These are phyloP conservation scores for Oreamnos americanus DNA, from an alignment of 2,113 vertebrate species.

Conservation along the genomic window DNA sequence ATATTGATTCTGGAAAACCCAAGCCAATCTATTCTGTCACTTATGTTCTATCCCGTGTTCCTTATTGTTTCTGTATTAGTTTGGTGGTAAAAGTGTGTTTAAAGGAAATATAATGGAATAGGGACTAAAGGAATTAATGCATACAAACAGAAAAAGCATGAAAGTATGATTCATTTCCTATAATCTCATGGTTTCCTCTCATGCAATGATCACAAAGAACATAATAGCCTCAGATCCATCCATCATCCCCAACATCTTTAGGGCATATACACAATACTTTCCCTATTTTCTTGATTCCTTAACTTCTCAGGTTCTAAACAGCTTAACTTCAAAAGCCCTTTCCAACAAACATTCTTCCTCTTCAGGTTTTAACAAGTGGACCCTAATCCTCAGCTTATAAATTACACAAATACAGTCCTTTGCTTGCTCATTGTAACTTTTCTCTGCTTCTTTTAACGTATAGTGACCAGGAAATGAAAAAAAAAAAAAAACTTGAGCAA, in stretches of 20 bases:
- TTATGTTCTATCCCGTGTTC: background rate
- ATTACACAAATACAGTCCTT: background rate
- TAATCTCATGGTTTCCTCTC: background rate
- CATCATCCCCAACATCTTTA: background rate
- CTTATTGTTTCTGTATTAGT: background rate
- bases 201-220: background rate
- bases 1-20: background rate
- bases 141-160: background rate
- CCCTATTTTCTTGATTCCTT: background rate
- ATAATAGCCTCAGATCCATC: background rate
- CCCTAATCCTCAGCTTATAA: background rate
- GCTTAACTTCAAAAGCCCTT: conserved; percentile 21
- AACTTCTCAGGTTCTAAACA: conserved; percentile 16
- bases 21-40: background rate
- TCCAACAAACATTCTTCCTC: background rate
- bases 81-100: background rate
- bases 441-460: background rate
- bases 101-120: background rate
- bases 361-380: conserved; percentile 25
- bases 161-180: background rate
- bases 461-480: background rate
- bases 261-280: background rate
- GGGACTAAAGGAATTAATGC: background rate
- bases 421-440: background rate
- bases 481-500: background rate